Conservation (phyloP, 2,797 vertebrate genomes). For the Megaceryle alcyon region DNA sequence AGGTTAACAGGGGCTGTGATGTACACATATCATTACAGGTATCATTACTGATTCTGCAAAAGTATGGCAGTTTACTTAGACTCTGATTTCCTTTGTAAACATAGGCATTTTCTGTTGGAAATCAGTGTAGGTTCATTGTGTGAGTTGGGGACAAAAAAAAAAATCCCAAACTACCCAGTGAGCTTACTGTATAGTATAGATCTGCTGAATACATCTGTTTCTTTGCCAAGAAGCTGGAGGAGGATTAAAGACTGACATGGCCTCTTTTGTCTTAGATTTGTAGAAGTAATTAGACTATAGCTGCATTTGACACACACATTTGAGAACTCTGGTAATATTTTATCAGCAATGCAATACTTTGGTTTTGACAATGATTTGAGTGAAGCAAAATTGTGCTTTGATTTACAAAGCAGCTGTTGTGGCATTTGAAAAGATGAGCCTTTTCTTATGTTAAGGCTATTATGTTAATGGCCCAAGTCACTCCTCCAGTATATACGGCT, state of each 20-base stretch:
- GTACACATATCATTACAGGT: background rate
- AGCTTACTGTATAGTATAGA: background rate
- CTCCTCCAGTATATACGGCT: background rate
- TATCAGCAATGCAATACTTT: rapidly evolving
- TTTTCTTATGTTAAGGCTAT: background rate
- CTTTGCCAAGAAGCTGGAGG: background rate
- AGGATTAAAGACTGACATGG: background rate
- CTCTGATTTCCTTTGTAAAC: background rate
- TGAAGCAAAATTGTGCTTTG: background rate
- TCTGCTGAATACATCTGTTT: background rate
- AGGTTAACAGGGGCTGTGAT: background rate
- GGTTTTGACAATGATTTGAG: background rate
- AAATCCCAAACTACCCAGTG: background rate
- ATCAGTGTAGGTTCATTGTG: background rate
- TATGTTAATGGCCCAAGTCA: background rate
- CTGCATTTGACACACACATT: background rate
- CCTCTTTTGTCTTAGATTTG: background rate
- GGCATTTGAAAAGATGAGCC: background rate
- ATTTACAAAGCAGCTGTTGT: background rate
- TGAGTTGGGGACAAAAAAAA: background rate
- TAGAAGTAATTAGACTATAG: background rate
- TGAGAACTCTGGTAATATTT: background rate
- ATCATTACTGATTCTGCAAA: background rate
- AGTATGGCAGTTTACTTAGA: background rate
- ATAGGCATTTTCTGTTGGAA: background rate